phyloP scores from a whole-genome alignment of 2,113 vertebrate species.

The Progne subis region DNA sequence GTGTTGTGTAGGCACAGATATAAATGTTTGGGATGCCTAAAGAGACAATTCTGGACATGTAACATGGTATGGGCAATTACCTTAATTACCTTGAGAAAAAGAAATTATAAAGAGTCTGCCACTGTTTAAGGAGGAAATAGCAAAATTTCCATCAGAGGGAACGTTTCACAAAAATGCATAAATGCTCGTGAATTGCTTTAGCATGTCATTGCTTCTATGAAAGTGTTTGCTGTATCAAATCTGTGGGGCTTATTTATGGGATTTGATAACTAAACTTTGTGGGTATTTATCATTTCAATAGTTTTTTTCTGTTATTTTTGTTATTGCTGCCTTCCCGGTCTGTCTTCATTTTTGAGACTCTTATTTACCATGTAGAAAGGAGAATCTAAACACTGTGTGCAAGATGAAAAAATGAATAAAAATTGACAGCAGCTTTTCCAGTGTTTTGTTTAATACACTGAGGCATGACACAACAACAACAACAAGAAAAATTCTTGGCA shows the following conservation, averaged over 20 bases:
- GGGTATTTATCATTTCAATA: not conserved
- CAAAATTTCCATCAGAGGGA: not conserved
- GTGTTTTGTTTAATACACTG: not conserved
- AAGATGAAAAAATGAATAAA: not conserved
- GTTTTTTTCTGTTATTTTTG: not conserved
- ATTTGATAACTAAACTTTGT: not conserved
- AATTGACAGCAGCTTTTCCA: slow-evolving; percentile 16
- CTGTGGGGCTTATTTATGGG: not conserved
- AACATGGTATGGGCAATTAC: not conserved
- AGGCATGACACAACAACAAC: slow-evolving; percentile 31
- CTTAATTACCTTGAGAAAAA: not conserved
- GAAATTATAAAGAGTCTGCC: not conserved
- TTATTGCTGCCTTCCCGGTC: not conserved
- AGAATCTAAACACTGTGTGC: not conserved
- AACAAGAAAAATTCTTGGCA: slow-evolving; percentile 19
- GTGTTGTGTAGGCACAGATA: not conserved
- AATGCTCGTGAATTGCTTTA: not conserved
- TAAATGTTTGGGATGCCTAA: not conserved
- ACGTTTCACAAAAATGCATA: not conserved
- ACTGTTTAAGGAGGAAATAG: not conserved
- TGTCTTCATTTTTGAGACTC: not conserved
- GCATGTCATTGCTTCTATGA: not conserved
- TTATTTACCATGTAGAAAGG: not conserved
- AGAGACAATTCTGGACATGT: not conserved
- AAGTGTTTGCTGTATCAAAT: not conserved